Base-by-base conservation (phyloP, 2,113 vertebrate genomes). In the Gambusia holbrooki region DNA sequence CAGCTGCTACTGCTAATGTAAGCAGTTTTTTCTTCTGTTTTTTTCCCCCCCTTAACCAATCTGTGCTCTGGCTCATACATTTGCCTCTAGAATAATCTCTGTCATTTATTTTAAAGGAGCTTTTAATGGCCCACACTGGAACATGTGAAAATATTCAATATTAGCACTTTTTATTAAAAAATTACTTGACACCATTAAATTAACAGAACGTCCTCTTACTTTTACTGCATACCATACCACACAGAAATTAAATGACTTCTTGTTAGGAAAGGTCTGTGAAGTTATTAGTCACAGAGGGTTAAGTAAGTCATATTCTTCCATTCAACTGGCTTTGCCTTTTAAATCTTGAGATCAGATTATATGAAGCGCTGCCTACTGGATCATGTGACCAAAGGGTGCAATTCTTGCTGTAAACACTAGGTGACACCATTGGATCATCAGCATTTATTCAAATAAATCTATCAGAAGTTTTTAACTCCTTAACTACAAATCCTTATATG, bases 381-480 rank as follows among this genome's bases (percentile, higher is more conserved):
- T 6, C 32, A 7, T 32, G 45, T 17, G 45, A 58, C 19, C 8
- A 58, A n/a, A 25, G 25, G 25, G 51, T 58, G 51, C 22, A 58
- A n/a, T 58, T 58, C 25, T 3, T 10, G 2, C 3, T 73, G 63
- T 42, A 27, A n/a, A 48, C 93, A 82, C 80, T 74, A 81, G 89
- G 35, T 89, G 93, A 71, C 88, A 85, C 77, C 85, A 82, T 86
- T 32, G 45, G 48, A 37, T 29, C 42, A 80, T 66, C 17, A 66
- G 2, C 3, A 17, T 54, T 27, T 27, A 27, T 27, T 27, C 27
- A 27, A 27, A 27, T 35, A 11, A 48, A 48, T 48, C 15, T 15
- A 48, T 17, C 45, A 48, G 45, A 48, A 48, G 45, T 48, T 48
- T 48, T 48, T 17, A 48, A 45, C 35, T 37, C 33, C 33, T 35